Percentiles rank a stretch among this genome's conserved stretches.
These are phyloP conservation scores for Lucilia cuprina DNA, from an alignment of 1,140 invertebrate species.

Conservation along the genomic window DNA sequence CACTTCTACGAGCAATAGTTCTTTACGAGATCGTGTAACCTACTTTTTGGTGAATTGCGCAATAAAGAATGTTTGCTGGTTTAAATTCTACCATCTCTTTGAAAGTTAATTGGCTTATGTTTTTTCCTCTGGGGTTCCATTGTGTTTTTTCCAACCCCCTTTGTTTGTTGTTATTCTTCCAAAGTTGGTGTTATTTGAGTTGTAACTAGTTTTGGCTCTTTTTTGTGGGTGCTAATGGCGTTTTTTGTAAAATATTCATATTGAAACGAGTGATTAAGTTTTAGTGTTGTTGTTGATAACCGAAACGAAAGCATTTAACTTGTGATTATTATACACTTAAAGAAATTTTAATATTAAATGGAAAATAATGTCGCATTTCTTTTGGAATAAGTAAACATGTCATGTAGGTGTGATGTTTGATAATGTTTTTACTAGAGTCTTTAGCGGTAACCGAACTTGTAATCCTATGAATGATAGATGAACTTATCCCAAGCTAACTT, in stretches of 20 bases:
- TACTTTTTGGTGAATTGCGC: no score
- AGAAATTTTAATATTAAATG: background rate
- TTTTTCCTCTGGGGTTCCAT: background rate
- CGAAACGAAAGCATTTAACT: slow-evolving; percentile 39
- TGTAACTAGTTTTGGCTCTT: background rate
- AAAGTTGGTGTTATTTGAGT: background rate
- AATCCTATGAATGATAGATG: no score
- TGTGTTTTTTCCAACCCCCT: background rate
- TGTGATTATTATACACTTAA: slow-evolving; percentile 19
- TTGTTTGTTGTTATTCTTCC: background rate
- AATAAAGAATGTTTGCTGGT: background rate
- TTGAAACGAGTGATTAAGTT: slow-evolving; percentile 39
- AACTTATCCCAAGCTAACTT: no score
- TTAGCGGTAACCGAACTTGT: no score
- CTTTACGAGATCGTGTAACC: no score
- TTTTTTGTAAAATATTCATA: slow-evolving; percentile 32
- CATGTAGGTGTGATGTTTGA: no score
- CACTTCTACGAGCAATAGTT: no score
- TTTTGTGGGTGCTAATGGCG: slow-evolving; percentile 30
- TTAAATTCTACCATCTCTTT: background rate
- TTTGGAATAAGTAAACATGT: no score
- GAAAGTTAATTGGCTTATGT: slow-evolving; percentile 17
- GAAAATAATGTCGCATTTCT: background rate
- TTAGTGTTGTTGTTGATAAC: slow-evolving; percentile 37
- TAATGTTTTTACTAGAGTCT: no score